A percentile compares a stretch with the other conserved stretches of the same genome.
phyloP scores from a whole-genome alignment of 2,113 vertebrate species.

The Varanus komodoensis region DNA sequence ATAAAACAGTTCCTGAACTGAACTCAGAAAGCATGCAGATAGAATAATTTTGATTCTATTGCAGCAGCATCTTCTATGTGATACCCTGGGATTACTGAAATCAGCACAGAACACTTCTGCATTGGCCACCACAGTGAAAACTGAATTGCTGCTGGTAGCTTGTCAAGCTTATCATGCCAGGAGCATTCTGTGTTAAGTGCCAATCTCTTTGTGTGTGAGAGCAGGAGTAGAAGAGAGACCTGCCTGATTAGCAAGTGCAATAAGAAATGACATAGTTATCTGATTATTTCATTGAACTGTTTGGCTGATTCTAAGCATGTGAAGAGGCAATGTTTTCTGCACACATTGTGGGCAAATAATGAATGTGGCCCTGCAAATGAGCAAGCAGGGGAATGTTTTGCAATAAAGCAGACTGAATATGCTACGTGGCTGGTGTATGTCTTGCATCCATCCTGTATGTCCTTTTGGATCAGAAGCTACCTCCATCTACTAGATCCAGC shows the following conservation, averaged over 20 bases:
- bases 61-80: neutral
- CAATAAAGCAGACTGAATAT: neutral
- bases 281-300: slow-evolving; percentile 2
- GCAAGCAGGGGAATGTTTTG: neutral
- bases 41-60: neutral
- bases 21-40: neutral
- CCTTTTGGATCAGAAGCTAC: neutral
- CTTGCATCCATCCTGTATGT: neutral
- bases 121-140: neutral
- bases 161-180: neutral
- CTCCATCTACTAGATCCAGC: too few species aligned
- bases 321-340: neutral
- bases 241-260: slow-evolving; percentile 1
- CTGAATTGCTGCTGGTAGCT: neutral
- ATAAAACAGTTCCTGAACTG: neutral
- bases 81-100: neutral
- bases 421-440: neutral
- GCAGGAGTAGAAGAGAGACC: neutral
- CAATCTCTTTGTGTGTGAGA: neutral
- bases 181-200: neutral
- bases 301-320: neutral
- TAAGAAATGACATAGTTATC: neutral
- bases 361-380: neutral
- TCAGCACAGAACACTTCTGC: neutral
- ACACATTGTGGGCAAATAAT: neutral